Evolutionary conservation across 2,113 vertebrate genomes (phyloP).

Genomic region (Rhea pennata): DNA sequence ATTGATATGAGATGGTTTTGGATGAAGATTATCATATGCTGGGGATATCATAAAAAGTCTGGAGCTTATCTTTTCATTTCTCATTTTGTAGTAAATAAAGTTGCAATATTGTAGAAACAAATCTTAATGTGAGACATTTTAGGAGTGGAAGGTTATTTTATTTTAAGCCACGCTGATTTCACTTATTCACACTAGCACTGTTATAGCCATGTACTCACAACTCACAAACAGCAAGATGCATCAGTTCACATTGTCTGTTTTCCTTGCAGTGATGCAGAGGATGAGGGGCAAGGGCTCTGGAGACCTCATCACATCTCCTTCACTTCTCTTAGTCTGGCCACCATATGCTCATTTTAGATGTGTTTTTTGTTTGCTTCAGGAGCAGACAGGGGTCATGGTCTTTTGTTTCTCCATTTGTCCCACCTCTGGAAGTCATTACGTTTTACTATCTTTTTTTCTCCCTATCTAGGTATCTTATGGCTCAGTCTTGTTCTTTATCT

Average conservation of each 20-base stretch:
- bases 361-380: not conserved
- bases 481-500: not conserved
- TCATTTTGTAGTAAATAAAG: not conserved
- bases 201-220: not conserved
- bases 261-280: not conserved
- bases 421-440: not conserved
- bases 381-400: not conserved
- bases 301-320: not conserved
- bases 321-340: not conserved
- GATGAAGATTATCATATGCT: not conserved
- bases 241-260: not conserved
- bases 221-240: not conserved
- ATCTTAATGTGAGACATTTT: not conserved
- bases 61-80: not conserved
- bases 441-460: not conserved
- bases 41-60: not conserved
- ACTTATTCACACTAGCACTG: not conserved
- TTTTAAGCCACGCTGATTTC: not conserved
- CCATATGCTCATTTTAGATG: not conserved
- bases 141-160: not conserved
- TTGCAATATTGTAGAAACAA: not conserved
- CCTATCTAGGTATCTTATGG: not conserved
- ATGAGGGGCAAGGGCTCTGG: not conserved
- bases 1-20: not conserved
- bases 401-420: not conserved